Conservation (phyloP, 2,888 invertebrate species). For the Caenorhabditis macrosperma region DNA sequence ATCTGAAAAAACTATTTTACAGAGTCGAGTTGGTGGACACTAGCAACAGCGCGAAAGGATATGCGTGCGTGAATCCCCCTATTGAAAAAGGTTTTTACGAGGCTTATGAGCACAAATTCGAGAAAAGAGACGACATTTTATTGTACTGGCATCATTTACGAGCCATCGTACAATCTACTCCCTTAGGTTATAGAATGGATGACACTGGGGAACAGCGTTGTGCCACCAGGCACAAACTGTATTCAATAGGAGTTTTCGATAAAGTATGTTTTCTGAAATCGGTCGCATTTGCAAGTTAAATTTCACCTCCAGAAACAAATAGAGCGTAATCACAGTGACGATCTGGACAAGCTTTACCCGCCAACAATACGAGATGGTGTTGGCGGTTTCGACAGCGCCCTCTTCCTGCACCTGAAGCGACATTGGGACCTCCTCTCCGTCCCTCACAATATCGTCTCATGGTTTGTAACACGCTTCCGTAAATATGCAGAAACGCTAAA, state of each 20-base stretch:
- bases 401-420: conserved; percentile 72
- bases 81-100: conserved; percentile 59
- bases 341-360: conserved; percentile 21
- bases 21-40: conserved; percentile 69
- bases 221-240: conserved; percentile 48
- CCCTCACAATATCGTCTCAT: conserved; percentile 58
- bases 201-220: conserved; percentile 19
- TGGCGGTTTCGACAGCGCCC: conserved; percentile 65
- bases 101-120: conserved; percentile 66
- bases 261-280: conserved; percentile 16
- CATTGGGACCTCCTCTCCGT: conserved; percentile 75
- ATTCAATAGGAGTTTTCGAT: conserved; percentile 55
- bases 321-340: neutral
- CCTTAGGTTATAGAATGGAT: conserved; percentile 63
- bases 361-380: conserved; percentile 56
- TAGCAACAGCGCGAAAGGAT: conserved; percentile 68
- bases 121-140: conserved; percentile 42
- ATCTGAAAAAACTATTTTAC: too few species aligned
- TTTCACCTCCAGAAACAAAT: conserved; percentile 11
- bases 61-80: conserved; percentile 67
- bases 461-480: conserved; percentile 68
- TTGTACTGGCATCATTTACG: conserved; percentile 76
- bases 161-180: conserved; percentile 74
- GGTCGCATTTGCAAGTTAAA: neutral
- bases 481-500: conserved; percentile 34